These are phyloP conservation scores for Setophaga petechia DNA, from an alignment of 2,113 vertebrate species.

Conservation along the genomic window DNA sequence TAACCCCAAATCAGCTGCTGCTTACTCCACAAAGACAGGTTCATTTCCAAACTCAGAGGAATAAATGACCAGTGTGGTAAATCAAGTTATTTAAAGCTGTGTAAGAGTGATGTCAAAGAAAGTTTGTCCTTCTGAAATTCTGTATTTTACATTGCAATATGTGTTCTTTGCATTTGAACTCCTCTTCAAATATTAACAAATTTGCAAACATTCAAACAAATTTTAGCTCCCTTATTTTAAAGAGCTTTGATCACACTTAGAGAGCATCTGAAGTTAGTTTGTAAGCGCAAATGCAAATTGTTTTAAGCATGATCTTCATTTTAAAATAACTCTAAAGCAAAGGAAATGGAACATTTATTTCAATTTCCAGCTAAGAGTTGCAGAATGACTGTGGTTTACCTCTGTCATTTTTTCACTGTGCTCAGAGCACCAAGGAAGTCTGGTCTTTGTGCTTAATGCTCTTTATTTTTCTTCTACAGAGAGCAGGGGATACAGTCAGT, in stretches of 20 bases:
- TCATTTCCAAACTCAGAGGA: not conserved
- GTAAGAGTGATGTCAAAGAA: not conserved
- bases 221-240: not conserved
- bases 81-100: not conserved
- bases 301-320: not conserved
- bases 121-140: not conserved
- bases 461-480: slow-evolving; percentile 68
- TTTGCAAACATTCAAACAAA: not conserved
- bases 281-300: not conserved
- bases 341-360: too few species aligned
- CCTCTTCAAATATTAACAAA: not conserved
- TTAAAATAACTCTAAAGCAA: not conserved
- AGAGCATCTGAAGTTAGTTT: not conserved
- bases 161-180: not conserved
- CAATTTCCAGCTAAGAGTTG: not conserved
- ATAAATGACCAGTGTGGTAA: not conserved
- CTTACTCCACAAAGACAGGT: not conserved
- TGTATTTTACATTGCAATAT: not conserved
- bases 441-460: not conserved
- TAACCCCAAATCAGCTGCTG: not conserved
- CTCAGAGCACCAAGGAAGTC: not conserved
- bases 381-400: slow-evolving; percentile 12
- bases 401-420: not conserved
- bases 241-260: not conserved
- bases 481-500: slow-evolving; percentile 75